These are phyloP conservation scores for Miniopterus natalensis DNA, from an alignment of 2,113 vertebrate species.

Conservation along the genomic window DNA sequence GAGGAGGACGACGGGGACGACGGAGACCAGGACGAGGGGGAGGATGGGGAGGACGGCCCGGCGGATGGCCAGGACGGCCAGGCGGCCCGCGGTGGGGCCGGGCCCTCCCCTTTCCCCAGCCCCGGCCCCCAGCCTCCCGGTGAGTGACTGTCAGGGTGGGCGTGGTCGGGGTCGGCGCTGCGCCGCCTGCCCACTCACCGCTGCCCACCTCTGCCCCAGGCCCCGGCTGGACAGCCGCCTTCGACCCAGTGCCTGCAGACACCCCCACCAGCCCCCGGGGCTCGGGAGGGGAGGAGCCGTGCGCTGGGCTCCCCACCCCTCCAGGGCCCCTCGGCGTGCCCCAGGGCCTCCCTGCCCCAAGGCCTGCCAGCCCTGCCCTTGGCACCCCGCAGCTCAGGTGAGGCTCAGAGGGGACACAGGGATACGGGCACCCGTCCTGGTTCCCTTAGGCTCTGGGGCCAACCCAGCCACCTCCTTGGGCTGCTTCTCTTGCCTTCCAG, in stretches of 20 bases:
- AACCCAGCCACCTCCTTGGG: not conserved
- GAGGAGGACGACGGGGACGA: slow-evolving; percentile 72
- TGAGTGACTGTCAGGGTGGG: not conserved
- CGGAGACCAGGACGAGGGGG: slow-evolving; percentile 51
- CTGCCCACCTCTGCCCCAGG: not conserved
- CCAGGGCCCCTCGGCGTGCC: not conserved
- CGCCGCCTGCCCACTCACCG: not conserved
- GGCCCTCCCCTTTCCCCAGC: not conserved
- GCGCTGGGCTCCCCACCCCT: not conserved
- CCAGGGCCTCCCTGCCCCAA: not conserved
- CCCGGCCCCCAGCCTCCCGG: not conserved
- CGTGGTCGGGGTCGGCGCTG: no score
- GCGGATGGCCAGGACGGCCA: slow-evolving; percentile 47
- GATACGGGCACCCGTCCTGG: accelerated
- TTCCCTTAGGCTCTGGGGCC: not conserved
- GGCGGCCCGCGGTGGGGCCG: not conserved
- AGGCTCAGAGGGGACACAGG: not conserved
- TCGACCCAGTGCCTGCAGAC: slow-evolving; percentile 72
- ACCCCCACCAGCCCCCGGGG: not conserved
- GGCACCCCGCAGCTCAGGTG: slow-evolving; percentile 69
- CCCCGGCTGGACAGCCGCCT: slow-evolving; percentile 72
- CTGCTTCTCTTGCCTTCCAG: not conserved
- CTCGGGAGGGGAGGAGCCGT: not conserved
- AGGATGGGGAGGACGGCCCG: slow-evolving; percentile 43
- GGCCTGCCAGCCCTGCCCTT: not conserved